phyloP scores from a whole-genome alignment of 2,113 vertebrate species.

The Egretta garzetta region DNA sequence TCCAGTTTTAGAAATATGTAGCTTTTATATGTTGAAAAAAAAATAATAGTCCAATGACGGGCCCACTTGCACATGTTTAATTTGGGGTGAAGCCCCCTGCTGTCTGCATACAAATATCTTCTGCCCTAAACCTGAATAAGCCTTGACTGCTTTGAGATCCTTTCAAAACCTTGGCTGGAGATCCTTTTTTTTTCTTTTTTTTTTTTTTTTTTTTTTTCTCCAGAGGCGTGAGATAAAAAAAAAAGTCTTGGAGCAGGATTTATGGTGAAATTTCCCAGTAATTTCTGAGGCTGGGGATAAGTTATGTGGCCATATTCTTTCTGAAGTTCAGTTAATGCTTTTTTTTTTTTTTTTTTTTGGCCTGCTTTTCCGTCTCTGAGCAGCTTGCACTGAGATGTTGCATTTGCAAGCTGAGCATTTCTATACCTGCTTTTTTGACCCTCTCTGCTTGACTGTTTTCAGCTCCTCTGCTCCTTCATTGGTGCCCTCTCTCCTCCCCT shows the following conservation, averaged over 20 bases:
- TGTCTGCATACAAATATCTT: not conserved
- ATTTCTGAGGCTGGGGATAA: not conserved
- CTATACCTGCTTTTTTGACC: not conserved
- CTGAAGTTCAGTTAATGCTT: not conserved
- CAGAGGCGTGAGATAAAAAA: not conserved
- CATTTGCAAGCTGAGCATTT: not conserved
- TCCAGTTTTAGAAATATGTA: not conserved
- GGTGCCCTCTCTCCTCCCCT: not conserved
- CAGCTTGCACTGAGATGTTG: not conserved
- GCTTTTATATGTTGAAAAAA: not conserved
- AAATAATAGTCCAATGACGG: not conserved
- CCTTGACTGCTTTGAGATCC: not conserved
- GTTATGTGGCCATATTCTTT: not conserved
- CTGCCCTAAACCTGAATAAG: not conserved
- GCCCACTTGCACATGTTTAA: not conserved
- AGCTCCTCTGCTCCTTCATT: not conserved
- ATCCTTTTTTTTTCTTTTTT: too few species aligned
- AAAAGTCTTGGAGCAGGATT: not conserved
- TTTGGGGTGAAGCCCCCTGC: not conserved
- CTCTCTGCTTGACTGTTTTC: not conserved
- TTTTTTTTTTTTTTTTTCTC: too few species aligned
- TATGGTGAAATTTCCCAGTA: not conserved
- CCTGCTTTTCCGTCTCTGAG: too few species aligned
- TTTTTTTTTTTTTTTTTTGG: not conserved
- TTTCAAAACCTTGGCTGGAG: not conserved